Base-by-base conservation (phyloP, 2,888 invertebrate species). In the Caenorhabditis doughertyi region DNA sequence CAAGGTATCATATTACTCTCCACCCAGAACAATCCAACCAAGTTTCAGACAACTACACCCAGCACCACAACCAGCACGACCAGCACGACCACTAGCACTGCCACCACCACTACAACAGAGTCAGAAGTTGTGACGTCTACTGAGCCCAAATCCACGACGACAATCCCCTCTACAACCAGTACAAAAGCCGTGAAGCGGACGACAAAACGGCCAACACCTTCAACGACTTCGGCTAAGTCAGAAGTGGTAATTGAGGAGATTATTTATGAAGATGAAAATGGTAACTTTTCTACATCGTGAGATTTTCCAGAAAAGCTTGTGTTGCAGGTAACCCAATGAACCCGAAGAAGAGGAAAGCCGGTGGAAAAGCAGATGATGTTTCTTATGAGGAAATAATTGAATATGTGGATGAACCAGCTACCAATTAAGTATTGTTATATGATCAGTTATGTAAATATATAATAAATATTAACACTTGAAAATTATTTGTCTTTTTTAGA, bases 321-420 rank as follows among this genome's bases (percentile, higher is more conserved):
- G 25, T 72, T 65, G 11, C 55, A 79, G 79, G 77, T 4, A 82
- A 82, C 44, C 64, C 65, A 21, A 77, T 77, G 72, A 82, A 44
- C 11, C 60, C 77, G 11, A 71, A 65, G 23, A 72, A 82, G 25
- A 42, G 77, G 21, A 82, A 82, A 81, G 64, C 44, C 29, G 67
- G 71, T 16, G 62, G 65, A 9, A 77, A 77, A 68, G 23, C 68
- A 16, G 79, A 79, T 18, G 83, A 83, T 27, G 83, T 79, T 23
- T 79, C 79, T 8, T 83, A 83, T 29, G 83, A 83, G 23, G 84
- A 84, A 35, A 68, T 84, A 2, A 79, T 84, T 25, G 84, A 84
- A 44, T 84, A 84, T 53, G 84, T 84, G n/a, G 84, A 84, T 53
- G 79, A 82, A 27, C 76, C 81, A 8, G 56, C 77, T 0, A 65